These are phyloP conservation scores for Galago senegalensis DNA, from an alignment of 2,797 vertebrate species.

Conservation along the genomic window DNA sequence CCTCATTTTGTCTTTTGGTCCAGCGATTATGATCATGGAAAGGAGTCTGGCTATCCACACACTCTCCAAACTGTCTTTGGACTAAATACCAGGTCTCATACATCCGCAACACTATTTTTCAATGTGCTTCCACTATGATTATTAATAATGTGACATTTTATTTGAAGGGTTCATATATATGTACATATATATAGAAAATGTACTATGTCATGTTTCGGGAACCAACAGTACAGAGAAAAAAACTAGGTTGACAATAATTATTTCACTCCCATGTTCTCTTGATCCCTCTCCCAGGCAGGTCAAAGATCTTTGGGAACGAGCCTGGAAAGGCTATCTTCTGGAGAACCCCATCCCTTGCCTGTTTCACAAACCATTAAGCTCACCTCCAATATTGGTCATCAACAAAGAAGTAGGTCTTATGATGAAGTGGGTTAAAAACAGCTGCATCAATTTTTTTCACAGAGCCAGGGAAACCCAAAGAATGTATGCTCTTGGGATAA, in stretches of 20 bases:
- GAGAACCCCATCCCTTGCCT: neutral
- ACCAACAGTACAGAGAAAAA: neutral
- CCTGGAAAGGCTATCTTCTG: neutral
- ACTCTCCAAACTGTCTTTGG: neutral
- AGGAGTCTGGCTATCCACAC: neutral
- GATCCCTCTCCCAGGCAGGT: neutral
- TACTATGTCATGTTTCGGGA: conserved; percentile 1
- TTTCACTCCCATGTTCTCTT: neutral
- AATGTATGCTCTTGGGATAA: conserved; percentile 90
- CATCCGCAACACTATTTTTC: neutral
- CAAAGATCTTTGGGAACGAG: neutral
- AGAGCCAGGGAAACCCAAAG: conserved; percentile 89
- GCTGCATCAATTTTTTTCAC: conserved; percentile 92
- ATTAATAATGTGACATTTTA: neutral
- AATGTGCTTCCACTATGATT: neutral
- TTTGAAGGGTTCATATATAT: neutral
- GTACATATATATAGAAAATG: neutral
- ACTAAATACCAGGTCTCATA: neutral
- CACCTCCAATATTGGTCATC: conserved; percentile 92
- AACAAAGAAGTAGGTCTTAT: conserved; percentile 92
- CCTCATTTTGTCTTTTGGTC: neutral
- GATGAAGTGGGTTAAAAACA: conserved; percentile 85
- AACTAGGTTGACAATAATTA: neutral
- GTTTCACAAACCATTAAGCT: conserved; percentile 33
- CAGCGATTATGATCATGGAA: neutral